Evolutionary conservation across 2,888 invertebrate genomes (phyloP).

Genomic region (Meliscaeva auricollis): DNA sequence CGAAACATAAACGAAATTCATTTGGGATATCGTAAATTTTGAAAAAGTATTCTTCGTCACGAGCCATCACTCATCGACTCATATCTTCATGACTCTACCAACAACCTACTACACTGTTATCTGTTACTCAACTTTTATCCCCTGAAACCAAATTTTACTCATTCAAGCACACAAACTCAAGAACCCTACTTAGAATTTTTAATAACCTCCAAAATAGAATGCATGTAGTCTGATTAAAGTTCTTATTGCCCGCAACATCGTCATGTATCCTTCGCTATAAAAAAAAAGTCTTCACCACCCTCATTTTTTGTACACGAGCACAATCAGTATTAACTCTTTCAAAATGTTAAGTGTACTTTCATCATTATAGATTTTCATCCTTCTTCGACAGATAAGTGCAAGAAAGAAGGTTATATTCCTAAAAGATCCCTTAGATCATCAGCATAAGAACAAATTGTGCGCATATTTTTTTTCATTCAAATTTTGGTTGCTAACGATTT

Average conservation of each 20-base stretch:
- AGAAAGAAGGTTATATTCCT: conserved; percentile 27
- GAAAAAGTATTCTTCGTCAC: conserved; percentile 63
- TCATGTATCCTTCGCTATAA: conserved; percentile 33
- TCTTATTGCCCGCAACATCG: conserved; percentile 57
- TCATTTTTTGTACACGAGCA: conserved; percentile 65
- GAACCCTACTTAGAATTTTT: conserved; percentile 68
- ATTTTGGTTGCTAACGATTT: conserved; percentile 73
- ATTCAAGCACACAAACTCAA: conserved; percentile 40
- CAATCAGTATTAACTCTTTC: conserved; percentile 70
- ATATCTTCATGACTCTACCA: conserved; percentile 31
- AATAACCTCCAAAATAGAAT: conserved; percentile 52
- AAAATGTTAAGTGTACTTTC: conserved; percentile 41
- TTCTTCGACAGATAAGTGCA: background rate
- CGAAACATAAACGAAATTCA: conserved; percentile 47
- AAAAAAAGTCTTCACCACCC: conserved; percentile 71
- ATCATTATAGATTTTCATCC: conserved; percentile 69
- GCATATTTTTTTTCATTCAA: conserved; percentile 83
- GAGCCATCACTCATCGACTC: conserved; percentile 69
- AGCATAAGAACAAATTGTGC: conserved; percentile 64
- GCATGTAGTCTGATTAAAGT: conserved; percentile 65
- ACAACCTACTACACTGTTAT: too few relatives aligned
- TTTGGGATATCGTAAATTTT: conserved; percentile 44
- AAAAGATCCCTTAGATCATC: conserved; percentile 52
- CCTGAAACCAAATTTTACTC: conserved; percentile 27
- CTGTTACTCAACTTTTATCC: conserved; percentile 3